Evolutionary conservation across 1,140 invertebrate genomes (phyloP).

Genomic region (Lepidurus arcticus): DNA sequence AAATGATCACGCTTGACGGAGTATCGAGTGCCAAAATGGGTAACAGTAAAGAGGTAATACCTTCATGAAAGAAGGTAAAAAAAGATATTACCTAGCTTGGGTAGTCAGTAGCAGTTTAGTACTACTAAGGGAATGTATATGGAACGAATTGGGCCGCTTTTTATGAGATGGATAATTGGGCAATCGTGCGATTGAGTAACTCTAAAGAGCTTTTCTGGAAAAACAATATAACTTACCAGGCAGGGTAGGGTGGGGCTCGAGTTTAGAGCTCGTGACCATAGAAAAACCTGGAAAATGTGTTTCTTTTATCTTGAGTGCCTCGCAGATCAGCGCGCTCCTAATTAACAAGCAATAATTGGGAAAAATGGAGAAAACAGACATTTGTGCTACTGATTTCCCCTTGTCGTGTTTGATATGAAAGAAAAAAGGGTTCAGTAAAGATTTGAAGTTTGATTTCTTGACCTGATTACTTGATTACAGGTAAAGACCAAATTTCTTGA

Average conservation of each 20-base stretch:
- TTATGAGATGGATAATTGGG: constrained; percentile 19
- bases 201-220: neutral
- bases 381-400: neutral
- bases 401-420: too few relatives aligned
- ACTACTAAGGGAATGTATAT: too few relatives aligned
- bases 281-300: neutral
- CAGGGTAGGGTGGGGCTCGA: neutral
- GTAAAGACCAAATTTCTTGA: neutral
- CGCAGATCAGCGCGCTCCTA: neutral
- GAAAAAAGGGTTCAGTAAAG: neutral
- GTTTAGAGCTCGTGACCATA: neutral
- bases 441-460: too few relatives aligned
- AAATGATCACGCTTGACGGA: too few relatives aligned
- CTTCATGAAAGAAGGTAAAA: too few relatives aligned
- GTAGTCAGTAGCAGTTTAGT: too few relatives aligned
- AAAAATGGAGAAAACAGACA: neutral
- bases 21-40: too few relatives aligned
- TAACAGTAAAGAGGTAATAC: too few relatives aligned
- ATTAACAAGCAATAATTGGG: neutral
- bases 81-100: too few relatives aligned
- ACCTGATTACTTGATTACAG: too few relatives aligned
- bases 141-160: neutral
- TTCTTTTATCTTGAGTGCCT: neutral
- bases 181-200: constrained; percentile 15
- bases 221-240: neutral